Evolutionary conservation across 2,888 invertebrate species (phyloP), one percentile per base, ranked within the genome.

Genomic region (Stramonita haemastoma): DNA sequence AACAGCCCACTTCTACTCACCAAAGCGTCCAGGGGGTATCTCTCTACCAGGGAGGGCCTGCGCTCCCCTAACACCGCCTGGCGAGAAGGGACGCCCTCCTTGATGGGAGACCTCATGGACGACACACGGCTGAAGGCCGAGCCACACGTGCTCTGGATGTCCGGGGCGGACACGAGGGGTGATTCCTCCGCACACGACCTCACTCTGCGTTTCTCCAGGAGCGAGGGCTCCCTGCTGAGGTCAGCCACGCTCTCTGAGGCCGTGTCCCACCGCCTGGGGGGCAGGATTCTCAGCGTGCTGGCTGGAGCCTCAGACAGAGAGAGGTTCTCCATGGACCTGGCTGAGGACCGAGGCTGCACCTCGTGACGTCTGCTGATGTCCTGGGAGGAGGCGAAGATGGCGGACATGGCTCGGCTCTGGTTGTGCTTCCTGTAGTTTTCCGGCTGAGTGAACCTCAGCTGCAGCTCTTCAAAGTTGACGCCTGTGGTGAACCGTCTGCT

Each of bases 401-500:
- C 77, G 32, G 60, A 77, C 85, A 90, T 73, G 57, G 90, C 85
- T n/a, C 57, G 77, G n/a, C 90, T 90, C 77, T 90, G 90, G 34
- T 57, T 77, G 29, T 46, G 22, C n/a, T 79, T 73, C 77, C 57
- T 83, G 26, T 26, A 15, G n/a, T 26, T 19, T 15, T 73, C 77
- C 11, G 84, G 66, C n/a, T 57, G 56, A 57, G 46, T 86, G 85
- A 87, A 90, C 34, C 85, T 87, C 60, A 87, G 79, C 57, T 87
- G 90, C 22, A 90, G 85, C 34, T 90, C 90, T 29, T 34, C 85
- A n/a, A 90, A 88, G 84, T 90, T 90, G 29, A 90, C 87, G 19
- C 87, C 87, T 0, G 90, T 90, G 22, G 90, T 90, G 83, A 87
- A 87, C 11, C 90, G 57, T n/a, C 90, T n/a, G 26, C 87, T 87